Evolutionary conservation across 2,888 invertebrate genomes (phyloP).

Genomic region (Leuctra nigra): DNA sequence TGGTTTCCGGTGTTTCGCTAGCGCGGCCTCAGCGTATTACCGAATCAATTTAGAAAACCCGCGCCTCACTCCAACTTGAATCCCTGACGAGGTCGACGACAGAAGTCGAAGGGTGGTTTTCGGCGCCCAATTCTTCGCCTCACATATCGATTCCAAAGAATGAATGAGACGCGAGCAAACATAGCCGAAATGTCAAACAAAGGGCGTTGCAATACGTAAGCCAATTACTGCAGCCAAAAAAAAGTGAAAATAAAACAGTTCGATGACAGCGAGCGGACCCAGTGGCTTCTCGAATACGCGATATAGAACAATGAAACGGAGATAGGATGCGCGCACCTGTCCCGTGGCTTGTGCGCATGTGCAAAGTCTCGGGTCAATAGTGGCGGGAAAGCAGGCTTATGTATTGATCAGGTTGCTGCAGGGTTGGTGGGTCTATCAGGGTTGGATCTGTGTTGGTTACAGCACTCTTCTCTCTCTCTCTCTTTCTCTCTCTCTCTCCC

Average conservation of each 20-base stretch:
- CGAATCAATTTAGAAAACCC: background rate
- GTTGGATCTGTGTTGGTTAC: slow-evolving; percentile 22
- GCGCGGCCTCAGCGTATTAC: background rate
- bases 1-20: slow-evolving; percentile 3
- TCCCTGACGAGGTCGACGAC: background rate
- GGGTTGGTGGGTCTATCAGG: slow-evolving; percentile 15
- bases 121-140: slow-evolving; percentile 14
- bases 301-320: slow-evolving; percentile 20
- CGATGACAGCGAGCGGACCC: slow-evolving; percentile 2
- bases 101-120: too few relatives aligned
- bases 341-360: slow-evolving; percentile 20
- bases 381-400: slow-evolving; percentile 25
- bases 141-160: slow-evolving; percentile 4
- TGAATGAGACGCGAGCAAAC: background rate
- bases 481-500: background rate
- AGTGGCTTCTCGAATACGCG: background rate
- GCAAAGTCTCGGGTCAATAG: slow-evolving; percentile 24
- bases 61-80: background rate
- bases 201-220: slow-evolving; percentile 15
- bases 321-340: slow-evolving; percentile 24
- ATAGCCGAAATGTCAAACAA: slow-evolving; percentile 12
- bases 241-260: slow-evolving; percentile 9
- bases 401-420: slow-evolving; percentile 26
- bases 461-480: slow-evolving; percentile 9
- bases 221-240: slow-evolving; percentile 12